Evolutionary conservation across 2,113 vertebrate genomes (phyloP), one percentile per base, ranked within the genome.

Genomic region (Nestor notabilis): DNA sequence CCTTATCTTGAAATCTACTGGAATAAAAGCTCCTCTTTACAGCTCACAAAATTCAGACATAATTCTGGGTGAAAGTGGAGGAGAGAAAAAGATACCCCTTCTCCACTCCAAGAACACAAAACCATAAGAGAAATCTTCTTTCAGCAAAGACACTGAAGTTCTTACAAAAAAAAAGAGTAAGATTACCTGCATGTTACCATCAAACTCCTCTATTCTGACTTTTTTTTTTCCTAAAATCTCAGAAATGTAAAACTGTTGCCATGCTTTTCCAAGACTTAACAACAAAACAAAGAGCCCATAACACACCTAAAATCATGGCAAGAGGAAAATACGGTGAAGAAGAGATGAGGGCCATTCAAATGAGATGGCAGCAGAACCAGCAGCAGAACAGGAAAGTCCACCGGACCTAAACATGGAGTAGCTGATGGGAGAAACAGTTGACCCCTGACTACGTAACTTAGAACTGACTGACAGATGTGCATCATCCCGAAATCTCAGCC

Each of bases 1-100:
- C 23, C 10, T 95, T 83, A 95, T 96, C 77, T 61, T 85, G 44
- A 91, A 90, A 97, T 85, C 75, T 83, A 50, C 5, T 76, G 25
- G 21, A 83, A 85, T 68, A 92, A 83, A 94, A 92, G 11, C 39
- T 66, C 18, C n/a, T 75, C 61, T 53, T 83, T 41, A 19, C 8
- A 90, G 63, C 75, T 50, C 70, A 88, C 18, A 92, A 78, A 83
- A 93, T 64, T 78, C 80, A 78, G 52, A 60, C 5, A 41, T 29
- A 33, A 70, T 71, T 83, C 47, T 87, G 50, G 9, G 43, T 63
- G 23, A 75, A 83, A 83, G n/a, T 78, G 8, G 17, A 74, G 13
- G 15, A 71, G 19, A 60, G 6, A 83, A 84, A 47, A 86, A 79
- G 11, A 79, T 50, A 50, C 5, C 8, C 11, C 20, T 55, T 31